Base-by-base conservation (phyloP, 2,113 vertebrate species). In the Caranx melampygus region DNA sequence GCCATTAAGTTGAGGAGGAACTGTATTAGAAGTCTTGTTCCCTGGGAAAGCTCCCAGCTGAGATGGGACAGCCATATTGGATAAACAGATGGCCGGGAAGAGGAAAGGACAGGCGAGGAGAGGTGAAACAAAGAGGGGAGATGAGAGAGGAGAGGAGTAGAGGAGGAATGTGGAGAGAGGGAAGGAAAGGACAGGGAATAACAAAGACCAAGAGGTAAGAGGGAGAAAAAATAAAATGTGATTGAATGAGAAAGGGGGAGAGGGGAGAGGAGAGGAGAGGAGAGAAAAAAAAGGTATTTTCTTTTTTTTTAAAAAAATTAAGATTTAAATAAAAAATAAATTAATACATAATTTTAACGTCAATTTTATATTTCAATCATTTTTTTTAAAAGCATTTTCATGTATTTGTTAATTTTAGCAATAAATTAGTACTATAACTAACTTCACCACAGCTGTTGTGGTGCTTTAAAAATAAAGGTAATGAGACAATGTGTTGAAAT, bases 81-180 rank as follows among this genome's bases (percentile, higher is more conserved):
- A 91, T 94, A 95, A 96, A 94, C 95, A 96, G 94, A 93, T 95
- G 93, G 89, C 79, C 64, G 67, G 83, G 90, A 88, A 91, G 88
- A 89, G 87, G 89, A 91, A 87, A 86, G 86, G 88, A 93, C 83
- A 85, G 79, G 81, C 73, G 54, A 91, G 68, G 81, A 85, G 91
- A 93, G 90, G 91, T 89, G 91, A 91, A 91, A 93, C 87, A 89
- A 92, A 90, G 88, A 88, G 80, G 62, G 84, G 88, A 89, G 87
- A 87, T 84, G 87, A 90, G 85, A 87, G 79, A 81, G 83, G 75
- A 79, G 62, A 84, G 40, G 71, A 82, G 70, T 40, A 70, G 55
- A 81, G 45, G 68, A 89, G 75, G 74, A 79, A 83, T 88, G 83
- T 44, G 40, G 65, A 58, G 91, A 86, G 63, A 78, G 65, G 88